These are phyloP conservation scores for Autographa pulchrina DNA, from an alignment of 2,888 invertebrate species.

Conservation along the genomic window DNA sequence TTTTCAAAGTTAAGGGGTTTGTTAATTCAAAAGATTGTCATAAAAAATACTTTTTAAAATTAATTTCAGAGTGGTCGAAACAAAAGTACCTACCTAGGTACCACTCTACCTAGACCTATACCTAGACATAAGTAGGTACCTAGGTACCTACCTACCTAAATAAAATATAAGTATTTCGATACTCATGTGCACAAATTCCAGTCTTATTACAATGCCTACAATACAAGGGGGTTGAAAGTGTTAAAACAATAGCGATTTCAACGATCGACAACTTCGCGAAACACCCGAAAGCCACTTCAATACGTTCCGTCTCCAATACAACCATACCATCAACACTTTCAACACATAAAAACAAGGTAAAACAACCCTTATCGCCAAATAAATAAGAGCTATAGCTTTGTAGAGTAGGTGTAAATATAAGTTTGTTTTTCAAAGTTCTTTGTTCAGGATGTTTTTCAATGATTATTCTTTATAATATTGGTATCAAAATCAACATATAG, in stretches of 20 bases:
- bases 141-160: slow-evolving; percentile 1
- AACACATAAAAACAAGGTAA: slow-evolving; percentile 19
- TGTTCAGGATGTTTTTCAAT: slow-evolving; percentile 71
- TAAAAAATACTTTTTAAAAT: not conserved
- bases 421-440: slow-evolving; percentile 62
- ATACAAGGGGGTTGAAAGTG: slow-evolving; percentile 73
- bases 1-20: no score
- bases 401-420: slow-evolving; percentile 20
- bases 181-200: slow-evolving; percentile 49
- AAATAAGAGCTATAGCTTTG: slow-evolving; percentile 18
- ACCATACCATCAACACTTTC: slow-evolving; percentile 19
- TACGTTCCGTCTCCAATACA: slow-evolving; percentile 62
- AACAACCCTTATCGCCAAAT: slow-evolving; percentile 28
- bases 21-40: no score
- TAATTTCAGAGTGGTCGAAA: not conserved
- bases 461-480: slow-evolving; percentile 67
- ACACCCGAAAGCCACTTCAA: slow-evolving; percentile 74
- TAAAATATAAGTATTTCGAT: slow-evolving; percentile 20
- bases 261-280: slow-evolving; percentile 69
- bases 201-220: slow-evolving; percentile 66
- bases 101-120: no score
- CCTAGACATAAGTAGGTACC: not conserved
- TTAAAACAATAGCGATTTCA: slow-evolving; percentile 78
- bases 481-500: slow-evolving; percentile 52
- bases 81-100: not conserved